Percentiles rank a stretch among this genome's conserved stretches.
Conservation (phyloP, 1,140 invertebrate genomes). For the Drosophila ficusphila region DNA sequence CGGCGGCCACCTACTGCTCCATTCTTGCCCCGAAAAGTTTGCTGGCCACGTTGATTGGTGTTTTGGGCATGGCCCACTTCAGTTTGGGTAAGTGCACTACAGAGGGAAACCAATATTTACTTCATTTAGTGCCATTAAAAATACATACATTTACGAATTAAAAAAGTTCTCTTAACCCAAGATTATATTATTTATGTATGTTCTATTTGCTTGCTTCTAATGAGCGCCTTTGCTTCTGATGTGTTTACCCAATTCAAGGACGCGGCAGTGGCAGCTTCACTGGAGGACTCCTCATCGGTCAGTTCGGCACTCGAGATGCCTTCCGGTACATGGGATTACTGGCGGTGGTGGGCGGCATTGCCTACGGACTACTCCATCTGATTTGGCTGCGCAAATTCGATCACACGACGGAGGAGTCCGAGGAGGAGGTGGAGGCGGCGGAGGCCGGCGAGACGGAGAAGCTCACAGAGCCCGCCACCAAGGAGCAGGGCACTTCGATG, state of each 20-base stretch:
- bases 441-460: conserved; percentile 87
- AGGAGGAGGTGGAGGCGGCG: conserved; percentile 84
- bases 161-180: too few species aligned
- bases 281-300: conserved; percentile 91
- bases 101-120: too few species aligned
- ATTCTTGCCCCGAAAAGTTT: conserved; percentile 91
- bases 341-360: conserved; percentile 88
- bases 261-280: conserved; percentile 91
- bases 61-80: conserved; percentile 93
- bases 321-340: conserved; percentile 91
- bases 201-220: conserved; percentile 4
- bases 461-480: conserved; percentile 86
- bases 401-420: conserved; percentile 77
- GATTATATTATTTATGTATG: background rate
- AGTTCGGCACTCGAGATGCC: conserved; percentile 89
- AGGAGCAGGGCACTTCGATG: conserved; percentile 88
- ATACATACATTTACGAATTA: too few species aligned
- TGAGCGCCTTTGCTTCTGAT: conserved; percentile 40
- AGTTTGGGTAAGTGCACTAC: conserved; percentile 87
- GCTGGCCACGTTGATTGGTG: conserved; percentile 91
- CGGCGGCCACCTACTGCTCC: conserved; percentile 93
- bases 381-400: conserved; percentile 89
- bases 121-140: too few species aligned
- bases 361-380: conserved; percentile 89
- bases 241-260: conserved; percentile 84